Conservation (phyloP, 2,797 vertebrate genomes). For the Cirrhinus molitorella region DNA sequence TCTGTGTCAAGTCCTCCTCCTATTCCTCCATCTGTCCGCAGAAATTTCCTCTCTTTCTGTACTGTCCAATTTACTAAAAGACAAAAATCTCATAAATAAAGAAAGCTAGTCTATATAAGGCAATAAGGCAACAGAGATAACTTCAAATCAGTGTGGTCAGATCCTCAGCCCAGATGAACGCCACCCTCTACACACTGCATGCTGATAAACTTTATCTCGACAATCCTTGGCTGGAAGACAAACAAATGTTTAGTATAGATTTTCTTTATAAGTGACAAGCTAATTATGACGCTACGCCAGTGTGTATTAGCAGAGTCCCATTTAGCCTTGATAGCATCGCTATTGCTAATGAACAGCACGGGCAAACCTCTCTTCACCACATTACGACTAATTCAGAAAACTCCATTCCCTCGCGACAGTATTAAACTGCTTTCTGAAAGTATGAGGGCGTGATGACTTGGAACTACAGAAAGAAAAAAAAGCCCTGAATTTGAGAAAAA, state of each 20-base stretch:
- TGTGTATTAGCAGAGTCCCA: conserved; percentile 68
- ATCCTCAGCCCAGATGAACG: neutral
- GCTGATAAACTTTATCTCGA: conserved; percentile 39
- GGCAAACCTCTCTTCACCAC: conserved; percentile 61
- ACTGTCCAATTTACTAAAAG: neutral
- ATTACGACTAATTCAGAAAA: conserved; percentile 58
- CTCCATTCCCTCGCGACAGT: conserved; percentile 39
- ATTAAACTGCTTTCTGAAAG: conserved; percentile 22
- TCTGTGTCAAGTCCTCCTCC: neutral
- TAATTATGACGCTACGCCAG: conserved; percentile 71
- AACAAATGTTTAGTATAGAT: conserved; percentile 60
- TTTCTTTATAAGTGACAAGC: conserved; percentile 66
- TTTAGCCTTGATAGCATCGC: conserved; percentile 72
- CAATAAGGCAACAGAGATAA: conserved; percentile 4
- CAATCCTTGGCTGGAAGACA: conserved; percentile 66
- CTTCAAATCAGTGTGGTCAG: conserved; percentile 26
- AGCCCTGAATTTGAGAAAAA: neutral
- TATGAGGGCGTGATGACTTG: neutral
- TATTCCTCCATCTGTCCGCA: neutral
- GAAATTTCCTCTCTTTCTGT: conserved; percentile 2
- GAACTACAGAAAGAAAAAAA: neutral
- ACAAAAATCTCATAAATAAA: conserved; percentile 2
- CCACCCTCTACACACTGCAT: neutral
- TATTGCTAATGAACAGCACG: conserved; percentile 70
- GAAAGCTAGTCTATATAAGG: neutral